Conservation (phyloP, 2,797 vertebrate genomes). For the Emydoidea blandingii region DNA sequence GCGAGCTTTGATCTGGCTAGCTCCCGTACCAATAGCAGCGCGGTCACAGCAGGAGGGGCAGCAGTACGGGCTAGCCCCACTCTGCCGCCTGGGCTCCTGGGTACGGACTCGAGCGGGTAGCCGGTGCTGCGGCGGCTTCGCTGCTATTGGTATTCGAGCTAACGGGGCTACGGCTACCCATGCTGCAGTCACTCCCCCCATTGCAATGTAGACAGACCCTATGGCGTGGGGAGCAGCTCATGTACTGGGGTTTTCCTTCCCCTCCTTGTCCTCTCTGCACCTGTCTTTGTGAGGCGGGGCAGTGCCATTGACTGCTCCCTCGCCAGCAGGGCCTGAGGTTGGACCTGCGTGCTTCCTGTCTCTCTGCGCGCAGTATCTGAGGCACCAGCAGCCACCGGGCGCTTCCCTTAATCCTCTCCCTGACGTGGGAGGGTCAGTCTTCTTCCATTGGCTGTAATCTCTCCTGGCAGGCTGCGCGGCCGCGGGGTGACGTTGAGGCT, state of each 20-base stretch:
- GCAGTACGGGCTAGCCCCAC: too few species aligned
- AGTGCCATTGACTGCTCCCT: neutral
- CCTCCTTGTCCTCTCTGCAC: neutral
- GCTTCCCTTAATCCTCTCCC: neutral
- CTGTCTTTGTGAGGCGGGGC: neutral
- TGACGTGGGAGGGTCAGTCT: neutral
- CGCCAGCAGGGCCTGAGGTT: neutral
- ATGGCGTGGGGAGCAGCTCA: too few species aligned
- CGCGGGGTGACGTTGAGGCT: neutral
- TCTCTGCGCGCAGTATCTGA: neutral
- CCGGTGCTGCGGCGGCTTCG: too few species aligned
- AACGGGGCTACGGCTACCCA: too few species aligned
- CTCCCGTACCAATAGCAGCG: too few species aligned
- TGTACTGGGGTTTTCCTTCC: rapidly evolving
- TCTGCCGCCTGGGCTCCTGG: too few species aligned
- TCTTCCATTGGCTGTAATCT: neutral
- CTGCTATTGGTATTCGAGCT: too few species aligned
- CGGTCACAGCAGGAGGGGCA: too few species aligned
- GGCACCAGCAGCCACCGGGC: neutral
- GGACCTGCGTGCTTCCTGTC: neutral
- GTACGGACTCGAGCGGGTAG: too few species aligned
- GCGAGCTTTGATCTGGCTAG: too few species aligned
- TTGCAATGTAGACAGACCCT: too few species aligned
- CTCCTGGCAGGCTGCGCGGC: neutral
- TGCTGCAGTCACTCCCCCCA: too few species aligned